Base-by-base conservation (phyloP, 2,113 vertebrate genomes). In the Nannobrachium achirus region DNA sequence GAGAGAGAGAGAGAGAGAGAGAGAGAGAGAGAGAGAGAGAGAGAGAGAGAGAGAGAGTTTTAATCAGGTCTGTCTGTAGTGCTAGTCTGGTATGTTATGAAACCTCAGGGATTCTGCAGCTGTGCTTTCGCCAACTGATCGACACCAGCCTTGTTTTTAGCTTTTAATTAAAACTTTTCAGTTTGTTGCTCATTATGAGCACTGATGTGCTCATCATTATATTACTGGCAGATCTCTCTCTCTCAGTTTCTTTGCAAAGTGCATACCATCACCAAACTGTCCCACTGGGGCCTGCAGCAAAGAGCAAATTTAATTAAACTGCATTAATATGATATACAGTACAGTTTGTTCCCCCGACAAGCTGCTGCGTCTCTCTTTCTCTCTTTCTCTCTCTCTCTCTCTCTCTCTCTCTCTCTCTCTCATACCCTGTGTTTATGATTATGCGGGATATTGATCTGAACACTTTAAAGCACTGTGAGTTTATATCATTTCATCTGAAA, bases 101-200 rank as follows among this genome's bases (percentile, higher is more conserved):
- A 19, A 46, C 58, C 42, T 20, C 15, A 25, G 44, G 58, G 58
- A 45, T 13, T 75, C 78, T 72, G 67, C 55, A 63, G 38, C 56
- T 75, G 25, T 38, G 0, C 56, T 58, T 38, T 11, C 40, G 64
- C 80, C 78, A 75, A 68, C 60, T 73, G 78, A 76, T 55, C 53
- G 69, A 81, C 59, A 15, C 51, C 56, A 16, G 75, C 39, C 83
- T 87, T 79, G 68, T 82, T 79, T 33, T 80, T 82, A 50, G 52
- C 63, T 63, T 33, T 74, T 75, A 84, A 87, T 86, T 86, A 82
- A 89, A 92, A 88, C 73, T 83, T 90, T 86, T 70, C 63, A 75
- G 77, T 79, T 79, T 82, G 68, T 60, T 72, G 76, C 87, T 86
- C 64, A 67, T 89, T 89, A 88, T 72, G 67, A 33, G 70, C 66